A percentile compares a stretch with the other conserved stretches of the same genome.
Evolutionary conservation across 1,140 invertebrate species (phyloP).

Genomic region (Maconellicoccus hirsutus): DNA sequence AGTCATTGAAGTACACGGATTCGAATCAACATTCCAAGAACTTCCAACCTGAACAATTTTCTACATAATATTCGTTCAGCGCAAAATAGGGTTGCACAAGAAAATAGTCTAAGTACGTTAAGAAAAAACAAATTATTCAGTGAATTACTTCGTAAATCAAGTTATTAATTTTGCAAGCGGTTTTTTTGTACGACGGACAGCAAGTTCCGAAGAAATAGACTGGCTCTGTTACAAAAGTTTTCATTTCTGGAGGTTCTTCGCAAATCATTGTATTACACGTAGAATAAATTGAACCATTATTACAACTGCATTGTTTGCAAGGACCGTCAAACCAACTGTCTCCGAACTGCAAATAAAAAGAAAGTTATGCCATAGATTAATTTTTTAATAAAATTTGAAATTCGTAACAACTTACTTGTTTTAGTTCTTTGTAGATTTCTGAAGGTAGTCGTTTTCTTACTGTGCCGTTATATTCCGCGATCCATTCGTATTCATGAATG

Average conservation of each 20-base stretch:
- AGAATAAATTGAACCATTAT: constrained; percentile 24
- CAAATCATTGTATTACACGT: constrained; percentile 28
- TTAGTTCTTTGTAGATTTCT: constrained; percentile 36
- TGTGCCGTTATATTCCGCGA: constrained; percentile 41
- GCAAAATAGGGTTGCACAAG: constrained; percentile 31
- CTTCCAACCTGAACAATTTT: constrained; percentile 26
- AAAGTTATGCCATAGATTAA: no score
- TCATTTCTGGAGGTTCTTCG: constrained; percentile 37
- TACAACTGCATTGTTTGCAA: constrained; percentile 50
- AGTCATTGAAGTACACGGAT: constrained; percentile 41
- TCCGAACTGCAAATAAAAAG: constrained; percentile 35
- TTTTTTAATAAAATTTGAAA: background rate
- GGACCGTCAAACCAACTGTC: constrained; percentile 55
- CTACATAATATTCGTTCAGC: background rate
- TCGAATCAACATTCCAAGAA: constrained; percentile 24
- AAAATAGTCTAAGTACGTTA: constrained; percentile 43
- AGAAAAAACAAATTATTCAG: no score
- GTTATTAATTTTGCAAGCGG: constrained; percentile 46
- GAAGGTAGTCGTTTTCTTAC: constrained; percentile 37
- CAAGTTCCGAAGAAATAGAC: constrained; percentile 43
- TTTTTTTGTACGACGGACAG: constrained; percentile 44
- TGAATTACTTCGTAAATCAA: constrained; percentile 43
- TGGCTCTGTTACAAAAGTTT: constrained; percentile 43
- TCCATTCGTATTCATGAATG: constrained; percentile 45
- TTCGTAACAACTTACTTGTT: constrained; percentile 35